phyloP scores from a whole-genome alignment of 2,888 invertebrate genomes.

The Elysia crispata region DNA sequence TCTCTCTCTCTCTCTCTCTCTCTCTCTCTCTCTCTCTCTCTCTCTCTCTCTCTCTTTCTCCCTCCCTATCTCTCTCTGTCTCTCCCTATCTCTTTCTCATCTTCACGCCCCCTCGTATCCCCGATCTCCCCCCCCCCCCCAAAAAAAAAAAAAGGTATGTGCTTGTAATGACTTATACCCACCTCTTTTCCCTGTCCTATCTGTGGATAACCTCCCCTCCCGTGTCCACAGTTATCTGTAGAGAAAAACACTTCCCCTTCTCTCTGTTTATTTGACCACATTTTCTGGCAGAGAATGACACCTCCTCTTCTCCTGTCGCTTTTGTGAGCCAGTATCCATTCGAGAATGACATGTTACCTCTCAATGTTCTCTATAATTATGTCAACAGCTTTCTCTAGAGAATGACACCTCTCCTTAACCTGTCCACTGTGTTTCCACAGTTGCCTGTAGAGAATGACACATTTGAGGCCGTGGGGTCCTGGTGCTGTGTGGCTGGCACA shows the following conservation, averaged over 20 bases:
- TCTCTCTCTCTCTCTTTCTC: neutral
- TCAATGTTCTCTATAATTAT: slow-evolving; percentile 2
- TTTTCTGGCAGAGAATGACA: too few species aligned
- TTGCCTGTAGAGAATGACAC: slow-evolving; percentile 72
- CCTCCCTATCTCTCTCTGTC: slow-evolving; percentile 2
- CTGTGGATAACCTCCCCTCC: too few species aligned
- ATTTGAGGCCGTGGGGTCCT: slow-evolving; percentile 71
- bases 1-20: slow-evolving; percentile 24
- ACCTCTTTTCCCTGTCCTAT: neutral
- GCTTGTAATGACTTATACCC: neutral
- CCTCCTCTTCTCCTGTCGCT: neutral
- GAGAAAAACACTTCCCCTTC: too few species aligned
- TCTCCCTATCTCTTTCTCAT: slow-evolving; percentile 1
- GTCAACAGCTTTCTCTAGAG: neutral
- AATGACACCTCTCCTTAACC: neutral
- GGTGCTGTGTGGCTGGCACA: slow-evolving; percentile 72
- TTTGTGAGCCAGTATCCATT: neutral
- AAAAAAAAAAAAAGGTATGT: too few species aligned
- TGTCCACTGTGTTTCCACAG: slow-evolving; percentile 58
- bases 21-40: slow-evolving; percentile 6
- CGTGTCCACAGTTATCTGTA: too few species aligned
- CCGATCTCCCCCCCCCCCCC: neutral
- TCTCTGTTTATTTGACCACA: too few species aligned
- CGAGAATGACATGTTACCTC: neutral
- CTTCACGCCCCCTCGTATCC: neutral